Conservation (phyloP, 2,113 vertebrate species). For the Serinus canaria region DNA sequence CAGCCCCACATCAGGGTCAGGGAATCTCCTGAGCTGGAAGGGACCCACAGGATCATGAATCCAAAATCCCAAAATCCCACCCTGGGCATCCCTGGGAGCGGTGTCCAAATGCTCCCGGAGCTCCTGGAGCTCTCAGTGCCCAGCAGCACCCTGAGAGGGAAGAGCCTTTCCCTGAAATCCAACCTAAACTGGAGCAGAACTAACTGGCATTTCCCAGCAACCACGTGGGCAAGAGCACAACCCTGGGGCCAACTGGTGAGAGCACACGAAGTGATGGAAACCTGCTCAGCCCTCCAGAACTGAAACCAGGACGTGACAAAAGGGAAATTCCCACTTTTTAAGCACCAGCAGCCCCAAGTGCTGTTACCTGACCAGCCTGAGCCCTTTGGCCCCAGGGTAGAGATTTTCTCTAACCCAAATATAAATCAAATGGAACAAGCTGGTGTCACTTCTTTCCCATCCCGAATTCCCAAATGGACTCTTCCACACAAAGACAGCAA, state of each 20-base stretch:
- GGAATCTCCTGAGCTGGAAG: background rate
- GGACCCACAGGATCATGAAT: background rate
- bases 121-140: background rate
- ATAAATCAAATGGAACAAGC: background rate
- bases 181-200: background rate
- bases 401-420: background rate
- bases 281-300: background rate
- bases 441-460: background rate
- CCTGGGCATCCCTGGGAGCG: background rate
- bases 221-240: rapidly evolving
- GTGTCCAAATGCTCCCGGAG: rapidly evolving
- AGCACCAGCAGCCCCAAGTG: background rate
- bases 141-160: background rate
- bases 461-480: background rate
- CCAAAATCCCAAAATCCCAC: background rate
- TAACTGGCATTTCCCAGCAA: background rate
- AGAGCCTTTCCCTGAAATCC: background rate
- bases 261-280: rapidly evolving
- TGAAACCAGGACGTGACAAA: rapidly evolving
- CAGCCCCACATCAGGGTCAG: rapidly evolving
- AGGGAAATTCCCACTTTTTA: background rate
- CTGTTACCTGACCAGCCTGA: background rate
- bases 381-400: background rate
- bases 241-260: rapidly evolving
- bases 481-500: background rate